Conservation (phyloP, 2,888 invertebrate species). For the Monoplex corrugatus region DNA sequence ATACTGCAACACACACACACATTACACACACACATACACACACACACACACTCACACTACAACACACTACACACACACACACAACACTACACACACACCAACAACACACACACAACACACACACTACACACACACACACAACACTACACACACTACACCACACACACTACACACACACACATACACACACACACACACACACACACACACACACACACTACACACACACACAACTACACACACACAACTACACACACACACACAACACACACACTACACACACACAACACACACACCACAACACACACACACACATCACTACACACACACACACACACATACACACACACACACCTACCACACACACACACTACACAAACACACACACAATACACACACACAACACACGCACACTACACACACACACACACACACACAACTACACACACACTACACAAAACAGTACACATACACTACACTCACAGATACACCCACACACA, state of each 20-base stretch:
- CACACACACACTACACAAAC: neutral
- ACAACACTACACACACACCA: neutral
- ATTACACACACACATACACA: neutral
- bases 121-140: slow-evolving; percentile 25
- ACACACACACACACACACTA: neutral
- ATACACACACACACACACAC: neutral
- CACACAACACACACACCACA: no score
- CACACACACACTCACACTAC: slow-evolving; percentile 2
- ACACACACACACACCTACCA: no score
- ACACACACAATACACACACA: neutral
- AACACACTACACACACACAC: slow-evolving; percentile 6
- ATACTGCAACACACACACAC: neutral
- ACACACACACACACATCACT: no score
- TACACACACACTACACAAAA: neutral
- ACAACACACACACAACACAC: slow-evolving; percentile 28
- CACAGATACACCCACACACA: neutral
- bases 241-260: neutral
- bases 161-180: slow-evolving; percentile 1
- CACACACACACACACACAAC: no score
- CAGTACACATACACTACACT: neutral
- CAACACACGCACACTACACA: no score
- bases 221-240: neutral
- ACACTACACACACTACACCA: neutral
- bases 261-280: neutral
- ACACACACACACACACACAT: no score